Evolutionary conservation across 1,140 invertebrate genomes (phyloP).

Genomic region (Neomicropteryx cornuta): DNA sequence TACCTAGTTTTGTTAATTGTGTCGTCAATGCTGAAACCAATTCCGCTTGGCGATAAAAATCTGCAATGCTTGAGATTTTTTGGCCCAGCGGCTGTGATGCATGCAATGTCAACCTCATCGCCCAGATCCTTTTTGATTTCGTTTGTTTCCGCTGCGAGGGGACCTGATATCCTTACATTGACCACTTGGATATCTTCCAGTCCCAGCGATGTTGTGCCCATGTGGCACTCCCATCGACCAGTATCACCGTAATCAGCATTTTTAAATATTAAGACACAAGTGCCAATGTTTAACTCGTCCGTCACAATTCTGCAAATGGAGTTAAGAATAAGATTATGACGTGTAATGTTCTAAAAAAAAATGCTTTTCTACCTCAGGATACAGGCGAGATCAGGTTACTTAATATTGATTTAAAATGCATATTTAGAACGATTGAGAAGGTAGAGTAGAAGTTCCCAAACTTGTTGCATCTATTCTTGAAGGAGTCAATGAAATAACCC

Average conservation of each 20-base stretch:
- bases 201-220: constrained; percentile 25
- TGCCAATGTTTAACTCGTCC: constrained; percentile 24
- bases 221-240: constrained; percentile 31
- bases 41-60: constrained; percentile 13
- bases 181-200: constrained; percentile 23
- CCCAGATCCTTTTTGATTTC: constrained; percentile 17
- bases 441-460: background rate
- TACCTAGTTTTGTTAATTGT: constrained; percentile 9
- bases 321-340: constrained; percentile 6
- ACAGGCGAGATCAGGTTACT: no score
- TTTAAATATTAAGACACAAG: constrained; percentile 29
- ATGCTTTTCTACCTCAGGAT: no score
- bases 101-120: constrained; percentile 20
- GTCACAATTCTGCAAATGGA: constrained; percentile 24
- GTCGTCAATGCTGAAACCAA: constrained; percentile 12
- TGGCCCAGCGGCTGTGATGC: constrained; percentile 25
- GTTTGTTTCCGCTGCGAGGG: constrained; percentile 24
- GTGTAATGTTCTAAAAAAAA: background rate
- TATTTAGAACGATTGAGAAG: background rate
- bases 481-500: background rate
- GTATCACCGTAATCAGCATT: constrained; percentile 18
- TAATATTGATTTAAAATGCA: background rate
- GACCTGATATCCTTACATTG: constrained; percentile 24
- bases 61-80: constrained; percentile 29
- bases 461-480: background rate